These are phyloP conservation scores for Lytechinus pictus DNA, from an alignment of 35 echinoderm and acorn worm genomes.

Conservation along the genomic window DNA sequence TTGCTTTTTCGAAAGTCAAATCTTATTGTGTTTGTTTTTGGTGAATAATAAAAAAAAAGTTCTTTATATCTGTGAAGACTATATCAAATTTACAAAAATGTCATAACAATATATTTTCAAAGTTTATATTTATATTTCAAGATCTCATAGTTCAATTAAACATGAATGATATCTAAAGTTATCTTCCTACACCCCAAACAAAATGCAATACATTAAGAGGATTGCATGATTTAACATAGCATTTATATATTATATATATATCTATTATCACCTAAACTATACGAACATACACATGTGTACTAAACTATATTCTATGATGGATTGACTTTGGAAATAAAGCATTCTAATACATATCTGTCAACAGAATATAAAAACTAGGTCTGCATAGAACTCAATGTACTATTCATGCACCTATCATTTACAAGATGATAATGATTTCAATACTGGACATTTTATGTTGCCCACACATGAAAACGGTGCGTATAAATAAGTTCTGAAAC, in stretches of 20 bases:
- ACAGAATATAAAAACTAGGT: neutral
- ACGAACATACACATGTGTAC: neutral
- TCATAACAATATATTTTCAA: too few species aligned
- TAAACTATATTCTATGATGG: neutral
- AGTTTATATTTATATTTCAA: too few species aligned
- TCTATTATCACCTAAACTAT: neutral
- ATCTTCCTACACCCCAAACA: too few species aligned
- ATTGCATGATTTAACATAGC: neutral
- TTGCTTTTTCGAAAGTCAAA: too few species aligned
- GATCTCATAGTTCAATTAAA: too few species aligned
- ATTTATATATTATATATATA: neutral
- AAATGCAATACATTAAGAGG: too few species aligned
- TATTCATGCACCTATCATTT: neutral
- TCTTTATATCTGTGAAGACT: too few species aligned
- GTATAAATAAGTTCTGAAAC: neutral
- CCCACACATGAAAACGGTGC: neutral
- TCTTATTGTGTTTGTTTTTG: too few species aligned
- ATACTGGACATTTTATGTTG: neutral
- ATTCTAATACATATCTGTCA: neutral
- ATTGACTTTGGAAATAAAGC: neutral
- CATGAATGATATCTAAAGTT: too few species aligned
- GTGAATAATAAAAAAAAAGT: too few species aligned
- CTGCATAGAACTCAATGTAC: neutral
- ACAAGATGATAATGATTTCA: neutral
- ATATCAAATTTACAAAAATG: too few species aligned